Evolutionary conservation across 2,888 invertebrate genomes (phyloP).

Genomic region (Clivina fossor): DNA sequence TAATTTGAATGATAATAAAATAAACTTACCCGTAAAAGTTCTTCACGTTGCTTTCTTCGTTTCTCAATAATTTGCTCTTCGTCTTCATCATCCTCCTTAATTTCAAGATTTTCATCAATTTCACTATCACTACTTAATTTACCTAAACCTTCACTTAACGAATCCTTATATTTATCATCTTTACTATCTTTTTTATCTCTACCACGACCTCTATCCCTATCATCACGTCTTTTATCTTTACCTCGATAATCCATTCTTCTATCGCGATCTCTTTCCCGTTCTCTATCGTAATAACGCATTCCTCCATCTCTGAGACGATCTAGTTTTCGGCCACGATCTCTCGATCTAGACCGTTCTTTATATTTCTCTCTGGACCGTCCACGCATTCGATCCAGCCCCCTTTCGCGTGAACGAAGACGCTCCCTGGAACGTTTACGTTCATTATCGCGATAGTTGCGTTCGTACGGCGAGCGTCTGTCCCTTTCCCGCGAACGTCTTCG

Average conservation of each 20-base stretch:
- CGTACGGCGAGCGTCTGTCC: constrained; percentile 34
- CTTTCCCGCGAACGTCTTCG: constrained; percentile 49
- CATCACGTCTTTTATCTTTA: constrained; percentile 48
- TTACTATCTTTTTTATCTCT: constrained; percentile 36
- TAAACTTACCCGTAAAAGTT: constrained; percentile 73
- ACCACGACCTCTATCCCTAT: constrained; percentile 40
- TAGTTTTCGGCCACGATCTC: constrained; percentile 41
- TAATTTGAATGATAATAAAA: not conserved
- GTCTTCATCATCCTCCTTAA: constrained; percentile 83
- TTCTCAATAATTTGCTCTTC: constrained; percentile 92
- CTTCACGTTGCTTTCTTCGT: constrained; percentile 83
- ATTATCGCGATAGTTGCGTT: constrained; percentile 52
- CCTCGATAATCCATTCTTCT: constrained; percentile 47
- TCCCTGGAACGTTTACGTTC: constrained; percentile 51
- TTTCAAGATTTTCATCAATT: constrained; percentile 71
- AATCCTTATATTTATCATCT: constrained; percentile 65
- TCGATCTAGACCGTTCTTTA: constrained; percentile 38
- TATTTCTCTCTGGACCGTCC: constrained; percentile 19
- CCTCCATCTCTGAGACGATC: constrained; percentile 35
- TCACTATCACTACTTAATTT: constrained; percentile 72
- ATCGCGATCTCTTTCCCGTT: constrained; percentile 47
- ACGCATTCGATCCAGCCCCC: constrained; percentile 7
- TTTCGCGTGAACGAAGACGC: constrained; percentile 42
- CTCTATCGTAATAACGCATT: constrained; percentile 43
- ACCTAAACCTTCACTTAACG: constrained; percentile 78